A percentile compares a stretch with the other conserved stretches of the same genome.
These are phyloP conservation scores for Teleogryllus occipitalis DNA, from an alignment of 1,140 invertebrate species.

Conservation along the genomic window DNA sequence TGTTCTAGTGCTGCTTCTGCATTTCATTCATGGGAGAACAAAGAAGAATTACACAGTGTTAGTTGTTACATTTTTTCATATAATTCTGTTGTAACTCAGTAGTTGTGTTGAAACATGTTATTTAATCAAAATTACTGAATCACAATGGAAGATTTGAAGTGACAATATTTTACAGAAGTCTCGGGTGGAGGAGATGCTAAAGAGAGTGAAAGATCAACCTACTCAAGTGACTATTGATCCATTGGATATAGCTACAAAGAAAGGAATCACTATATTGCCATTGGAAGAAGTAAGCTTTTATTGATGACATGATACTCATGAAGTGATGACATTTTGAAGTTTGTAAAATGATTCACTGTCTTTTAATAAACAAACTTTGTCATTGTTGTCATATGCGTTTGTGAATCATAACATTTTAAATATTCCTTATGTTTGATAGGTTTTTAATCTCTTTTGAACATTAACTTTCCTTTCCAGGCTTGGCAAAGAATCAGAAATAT, in stretches of 20 bases:
- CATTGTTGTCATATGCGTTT: not conserved
- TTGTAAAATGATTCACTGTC: not conserved
- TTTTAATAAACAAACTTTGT: not conserved
- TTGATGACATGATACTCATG: not conserved
- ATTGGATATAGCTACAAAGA: not conserved
- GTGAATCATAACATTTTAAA: not conserved
- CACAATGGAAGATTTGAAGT: no score
- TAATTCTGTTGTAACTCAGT: not conserved
- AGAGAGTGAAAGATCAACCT: not conserved
- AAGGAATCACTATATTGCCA: not conserved
- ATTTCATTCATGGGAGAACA: not conserved
- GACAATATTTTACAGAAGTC: not conserved
- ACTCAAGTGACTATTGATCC: not conserved
- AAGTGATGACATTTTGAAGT: not conserved
- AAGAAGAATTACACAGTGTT: not conserved
- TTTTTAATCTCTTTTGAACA: not conserved
- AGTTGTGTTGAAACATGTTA: not conserved
- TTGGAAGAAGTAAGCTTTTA: not conserved
- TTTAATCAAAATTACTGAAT: no score
- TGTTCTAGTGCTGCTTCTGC: not conserved
- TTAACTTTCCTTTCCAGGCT: not conserved
- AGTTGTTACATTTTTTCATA: not conserved
- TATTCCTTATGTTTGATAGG: not conserved
- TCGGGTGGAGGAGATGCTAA: not conserved
- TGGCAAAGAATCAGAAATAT: not conserved